A percentile compares a stretch with the other conserved stretches of the same genome.
Conservation (phyloP, 2,888 invertebrate genomes). For the Drosophila tanythrix region DNA sequence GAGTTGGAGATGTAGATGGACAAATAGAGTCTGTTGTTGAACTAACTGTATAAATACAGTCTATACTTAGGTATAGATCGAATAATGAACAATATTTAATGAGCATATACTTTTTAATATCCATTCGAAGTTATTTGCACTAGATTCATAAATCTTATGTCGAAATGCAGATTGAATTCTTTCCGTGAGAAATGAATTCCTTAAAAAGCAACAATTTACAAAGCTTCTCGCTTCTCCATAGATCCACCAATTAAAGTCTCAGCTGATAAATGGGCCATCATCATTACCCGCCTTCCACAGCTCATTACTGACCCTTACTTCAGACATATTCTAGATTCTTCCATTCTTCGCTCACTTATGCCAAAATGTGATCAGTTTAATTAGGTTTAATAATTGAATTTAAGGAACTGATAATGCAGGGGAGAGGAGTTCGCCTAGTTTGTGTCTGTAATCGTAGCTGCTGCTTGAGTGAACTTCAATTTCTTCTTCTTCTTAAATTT, state of each 20-base stretch:
- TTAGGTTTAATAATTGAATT: background rate
- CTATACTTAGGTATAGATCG: background rate
- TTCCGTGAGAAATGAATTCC: background rate
- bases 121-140: background rate
- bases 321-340: background rate
- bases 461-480: background rate
- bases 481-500: too few species aligned
- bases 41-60: background rate
- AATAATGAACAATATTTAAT: background rate
- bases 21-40: background rate
- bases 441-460: too few species aligned
- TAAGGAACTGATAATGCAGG: background rate
- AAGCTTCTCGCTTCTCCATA: background rate
- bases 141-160: background rate
- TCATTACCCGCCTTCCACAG: background rate
- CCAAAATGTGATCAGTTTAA: background rate
- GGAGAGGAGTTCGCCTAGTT: background rate
- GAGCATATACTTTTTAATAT: background rate
- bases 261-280: background rate
- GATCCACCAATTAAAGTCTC: background rate
- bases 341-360: background rate
- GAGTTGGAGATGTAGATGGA: background rate
- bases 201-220: background rate
- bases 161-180: too few species aligned
- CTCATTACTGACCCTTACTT: background rate